Conservation (phyloP, 2,888 invertebrate species). For the Drosophila maculinotata region DNA sequence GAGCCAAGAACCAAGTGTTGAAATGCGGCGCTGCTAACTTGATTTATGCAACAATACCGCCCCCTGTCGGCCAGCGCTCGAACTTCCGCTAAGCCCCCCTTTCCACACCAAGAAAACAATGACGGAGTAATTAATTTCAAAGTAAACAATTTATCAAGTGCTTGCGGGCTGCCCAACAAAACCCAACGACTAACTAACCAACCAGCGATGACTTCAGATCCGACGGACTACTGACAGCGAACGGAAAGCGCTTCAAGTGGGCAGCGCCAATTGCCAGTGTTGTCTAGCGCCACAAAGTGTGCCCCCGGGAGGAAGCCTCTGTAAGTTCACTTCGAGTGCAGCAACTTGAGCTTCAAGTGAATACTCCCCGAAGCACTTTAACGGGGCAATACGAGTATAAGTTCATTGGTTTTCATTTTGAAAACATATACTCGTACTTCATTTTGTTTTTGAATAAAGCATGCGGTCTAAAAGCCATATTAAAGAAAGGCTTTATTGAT, state of each 20-base stretch:
- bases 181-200: constrained; percentile 20
- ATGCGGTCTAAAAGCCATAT: too few relatives aligned
- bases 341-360: constrained; percentile 24
- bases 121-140: constrained; percentile 76
- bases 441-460: background rate
- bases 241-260: constrained; percentile 49
- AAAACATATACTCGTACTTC: background rate
- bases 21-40: constrained; percentile 76
- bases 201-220: constrained; percentile 44
- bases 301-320: constrained; percentile 29
- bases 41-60: constrained; percentile 74
- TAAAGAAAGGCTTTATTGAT: too few relatives aligned
- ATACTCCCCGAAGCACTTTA: constrained; percentile 5
- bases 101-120: constrained; percentile 62
- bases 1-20: constrained; percentile 66
- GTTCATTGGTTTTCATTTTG: background rate
- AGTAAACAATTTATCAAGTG: constrained; percentile 81
- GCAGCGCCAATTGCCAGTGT: constrained; percentile 51
- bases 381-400: background rate
- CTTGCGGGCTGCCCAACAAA: constrained; percentile 38
- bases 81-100: constrained; percentile 51
- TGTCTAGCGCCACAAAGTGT: constrained; percentile 47
- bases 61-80: constrained; percentile 45
- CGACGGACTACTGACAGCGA: constrained; percentile 39
- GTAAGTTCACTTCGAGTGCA: constrained; percentile 22